Percentiles rank a stretch among this genome's conserved stretches.
These are phyloP conservation scores for Pocillopora verrucosa DNA, from an alignment of 64 coral and sea anemone genomes.

Conservation along the genomic window DNA sequence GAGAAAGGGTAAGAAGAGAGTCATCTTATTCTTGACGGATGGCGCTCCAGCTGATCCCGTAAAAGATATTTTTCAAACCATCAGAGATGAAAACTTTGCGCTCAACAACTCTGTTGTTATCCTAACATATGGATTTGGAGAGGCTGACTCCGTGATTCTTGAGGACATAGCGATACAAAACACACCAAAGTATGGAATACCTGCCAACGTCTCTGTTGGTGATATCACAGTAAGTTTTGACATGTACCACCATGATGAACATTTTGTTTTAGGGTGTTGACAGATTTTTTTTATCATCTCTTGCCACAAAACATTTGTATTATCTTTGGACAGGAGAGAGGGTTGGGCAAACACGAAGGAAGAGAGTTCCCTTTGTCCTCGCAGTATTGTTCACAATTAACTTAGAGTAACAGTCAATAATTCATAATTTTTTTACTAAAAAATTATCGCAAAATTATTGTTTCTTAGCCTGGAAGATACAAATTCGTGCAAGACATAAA, in stretches of 20 bases:
- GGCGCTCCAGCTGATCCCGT: too few relatives aligned
- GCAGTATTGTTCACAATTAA: too few relatives aligned
- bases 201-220: background rate
- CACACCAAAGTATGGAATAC: background rate
- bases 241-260: background rate
- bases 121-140: background rate
- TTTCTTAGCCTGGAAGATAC: constrained; percentile 21
- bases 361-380: too few relatives aligned
- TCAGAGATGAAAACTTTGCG: too few relatives aligned
- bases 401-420: too few relatives aligned
- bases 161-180: constrained; percentile 2
- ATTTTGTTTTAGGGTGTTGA: background rate
- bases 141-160: background rate
- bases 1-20: too few relatives aligned
- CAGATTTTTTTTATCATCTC: background rate
- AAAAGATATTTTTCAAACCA: too few relatives aligned
- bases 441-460: background rate
- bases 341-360: too few relatives aligned
- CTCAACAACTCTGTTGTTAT: constrained; percentile 1
- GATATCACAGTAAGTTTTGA: background rate
- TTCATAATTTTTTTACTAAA: background rate
- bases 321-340: too few relatives aligned
- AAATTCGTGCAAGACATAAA: background rate
- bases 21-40: too few relatives aligned
- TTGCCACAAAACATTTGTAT: background rate